These are phyloP conservation scores for Catharus fuscescens DNA, from an alignment of 2,113 vertebrate species.

Conservation along the genomic window DNA sequence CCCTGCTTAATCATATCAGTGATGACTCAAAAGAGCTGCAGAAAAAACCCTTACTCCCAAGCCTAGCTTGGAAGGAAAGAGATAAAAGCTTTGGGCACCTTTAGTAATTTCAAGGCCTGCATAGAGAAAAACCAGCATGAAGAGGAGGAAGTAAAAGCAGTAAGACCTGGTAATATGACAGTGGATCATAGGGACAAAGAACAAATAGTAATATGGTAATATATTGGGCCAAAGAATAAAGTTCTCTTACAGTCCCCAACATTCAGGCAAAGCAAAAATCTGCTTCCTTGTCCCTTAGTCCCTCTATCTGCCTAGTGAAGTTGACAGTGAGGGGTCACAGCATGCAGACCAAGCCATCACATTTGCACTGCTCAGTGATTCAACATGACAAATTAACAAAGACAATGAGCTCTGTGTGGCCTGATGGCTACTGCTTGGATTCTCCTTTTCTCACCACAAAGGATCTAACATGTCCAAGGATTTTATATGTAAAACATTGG, in stretches of 20 bases:
- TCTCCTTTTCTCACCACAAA: not conserved
- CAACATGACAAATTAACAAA: slow-evolving; percentile 1
- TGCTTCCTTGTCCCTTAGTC: not conserved
- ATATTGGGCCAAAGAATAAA: not conserved
- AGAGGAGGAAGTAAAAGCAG: not conserved
- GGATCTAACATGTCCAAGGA: not conserved
- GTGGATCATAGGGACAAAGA: not conserved
- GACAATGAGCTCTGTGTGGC: not conserved
- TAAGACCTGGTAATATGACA: not conserved
- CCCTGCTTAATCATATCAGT: not conserved
- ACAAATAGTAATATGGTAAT: not conserved
- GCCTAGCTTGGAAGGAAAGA: not conserved
- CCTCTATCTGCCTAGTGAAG: not conserved
- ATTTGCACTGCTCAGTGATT: not conserved
- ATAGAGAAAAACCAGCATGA: not conserved
- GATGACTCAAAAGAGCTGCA: not conserved
- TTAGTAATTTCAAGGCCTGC: not conserved
- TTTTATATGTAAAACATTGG: not conserved
- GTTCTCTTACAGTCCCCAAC: not conserved
- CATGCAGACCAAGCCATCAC: not conserved
- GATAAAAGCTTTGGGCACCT: not conserved
- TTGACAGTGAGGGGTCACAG: not conserved
- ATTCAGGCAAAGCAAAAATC: not conserved
- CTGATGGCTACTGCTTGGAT: not conserved
- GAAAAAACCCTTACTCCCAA: not conserved